A percentile compares a stretch with the other conserved stretches of the same genome.
Conservation (phyloP, 2,888 invertebrate genomes). For the Flabesymbios commensalis region DNA sequence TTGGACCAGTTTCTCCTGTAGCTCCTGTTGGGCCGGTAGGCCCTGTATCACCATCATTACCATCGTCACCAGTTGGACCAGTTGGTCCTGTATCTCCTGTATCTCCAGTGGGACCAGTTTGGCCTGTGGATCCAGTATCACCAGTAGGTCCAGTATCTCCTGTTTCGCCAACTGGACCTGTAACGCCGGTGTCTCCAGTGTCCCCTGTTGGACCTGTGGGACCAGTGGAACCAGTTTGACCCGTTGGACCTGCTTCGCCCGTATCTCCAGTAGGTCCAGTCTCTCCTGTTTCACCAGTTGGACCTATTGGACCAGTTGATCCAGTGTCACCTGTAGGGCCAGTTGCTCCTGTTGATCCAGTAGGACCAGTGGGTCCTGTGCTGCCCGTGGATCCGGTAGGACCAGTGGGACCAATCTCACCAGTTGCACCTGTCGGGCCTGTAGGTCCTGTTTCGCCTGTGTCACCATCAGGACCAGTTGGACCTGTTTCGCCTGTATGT, state of each 20-base stretch:
- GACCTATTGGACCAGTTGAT: no score
- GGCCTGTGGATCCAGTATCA: constrained; percentile 18
- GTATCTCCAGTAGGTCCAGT: no score
- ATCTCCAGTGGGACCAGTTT: constrained; percentile 12
- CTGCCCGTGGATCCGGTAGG: constrained; percentile 54
- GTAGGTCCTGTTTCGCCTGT: constrained; percentile 5
- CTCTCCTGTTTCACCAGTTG: no score
- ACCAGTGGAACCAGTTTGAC: no score
- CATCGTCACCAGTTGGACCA: constrained; percentile 20
- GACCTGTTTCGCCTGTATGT: no score
- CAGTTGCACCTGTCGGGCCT: constrained; percentile 14
- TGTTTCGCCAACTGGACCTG: no score
- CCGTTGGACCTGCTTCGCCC: no score
- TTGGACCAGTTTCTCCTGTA: constrained; percentile 2
- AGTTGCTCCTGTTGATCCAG: constrained; percentile 4
- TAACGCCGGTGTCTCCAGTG: no score
- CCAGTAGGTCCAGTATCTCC: no score
- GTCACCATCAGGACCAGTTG: constrained; percentile 1
- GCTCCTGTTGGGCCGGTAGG: constrained; percentile 2
- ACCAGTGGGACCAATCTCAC: constrained; percentile 16
- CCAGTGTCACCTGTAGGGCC: no score
- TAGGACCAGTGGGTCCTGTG: constrained; percentile 6
- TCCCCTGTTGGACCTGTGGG: no score
- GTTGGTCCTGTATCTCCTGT: constrained; percentile 13
- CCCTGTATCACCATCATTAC: constrained; percentile 14